Evolutionary conservation across 1,140 invertebrate genomes (phyloP), one percentile per base, ranked within the genome.

Genomic region (Lordiphosa stackelbergi): DNA sequence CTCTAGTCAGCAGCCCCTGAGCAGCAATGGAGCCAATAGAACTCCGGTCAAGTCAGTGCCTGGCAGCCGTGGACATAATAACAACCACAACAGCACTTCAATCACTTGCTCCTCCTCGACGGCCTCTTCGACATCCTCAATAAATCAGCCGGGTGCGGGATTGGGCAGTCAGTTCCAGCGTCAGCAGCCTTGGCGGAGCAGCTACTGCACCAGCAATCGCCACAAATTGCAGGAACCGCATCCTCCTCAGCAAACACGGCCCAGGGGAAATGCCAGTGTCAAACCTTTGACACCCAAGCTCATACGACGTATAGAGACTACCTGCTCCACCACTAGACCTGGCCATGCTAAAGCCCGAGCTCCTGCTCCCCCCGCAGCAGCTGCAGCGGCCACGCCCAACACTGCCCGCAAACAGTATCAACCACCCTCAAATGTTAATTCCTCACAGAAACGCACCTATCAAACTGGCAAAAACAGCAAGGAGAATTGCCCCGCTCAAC

Each of bases 251-350:
- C 62, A 63, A 42, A 52, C 66, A 13, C 53, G 66, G 22, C 31
- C 68, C 9, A 42, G 48, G 36, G 35, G 5, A 35, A 49, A 62
- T 54, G 35, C 40, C 34, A 77, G 48, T 12, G 66, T 87, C 0
- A 86, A 87, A 22, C 85, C 85, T 6, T 38, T 87, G 28, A 87
- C 85, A 11, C 85, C 85, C 8, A 87, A 87, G 38, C 48, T 87
- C 5, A 81, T 86, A 12, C 69, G 85, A 7, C 75, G 85, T 48
- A 87, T 87, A 31, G 85, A 87, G 56, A 66, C 53, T 35, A 63
- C 81, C 22, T 87, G 79, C 38, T 51, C 69, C 37, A 16, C 56
- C 34, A 11, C 24, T 6, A 16, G 28, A 7, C 22, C 59, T 11
- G 65, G 69, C 3, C 68, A 79, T 45, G 64, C 57, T 53, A 84